Percentiles rank a stretch among this genome's conserved stretches.
These are phyloP conservation scores for Pogonocichla stellata DNA, from an alignment of 2,113 vertebrate species.

Conservation along the genomic window DNA sequence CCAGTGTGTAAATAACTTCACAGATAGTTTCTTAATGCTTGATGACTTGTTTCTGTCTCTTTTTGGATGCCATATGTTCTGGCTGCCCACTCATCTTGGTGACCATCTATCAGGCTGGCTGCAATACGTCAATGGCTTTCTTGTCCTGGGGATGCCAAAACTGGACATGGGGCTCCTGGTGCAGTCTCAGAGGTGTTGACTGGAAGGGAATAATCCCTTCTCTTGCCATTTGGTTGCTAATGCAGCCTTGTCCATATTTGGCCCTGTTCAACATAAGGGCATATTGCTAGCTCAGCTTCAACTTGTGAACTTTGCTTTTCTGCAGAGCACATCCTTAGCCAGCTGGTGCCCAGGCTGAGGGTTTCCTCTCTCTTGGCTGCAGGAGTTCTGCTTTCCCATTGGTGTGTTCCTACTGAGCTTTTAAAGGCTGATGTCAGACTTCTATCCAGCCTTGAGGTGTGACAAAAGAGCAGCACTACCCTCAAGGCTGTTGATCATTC, in stretches of 20 bases:
- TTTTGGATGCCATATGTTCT: background rate
- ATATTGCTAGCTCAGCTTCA: accelerated
- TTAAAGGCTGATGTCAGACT: background rate
- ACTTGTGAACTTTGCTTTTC: background rate
- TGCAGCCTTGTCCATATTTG: background rate
- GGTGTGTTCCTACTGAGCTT: background rate
- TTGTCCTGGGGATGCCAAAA: background rate
- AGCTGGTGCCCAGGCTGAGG: too few relatives aligned
- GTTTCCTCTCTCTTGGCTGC: background rate
- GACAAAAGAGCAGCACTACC: background rate
- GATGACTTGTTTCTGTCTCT: background rate
- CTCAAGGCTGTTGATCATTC: background rate
- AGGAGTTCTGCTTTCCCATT: background rate
- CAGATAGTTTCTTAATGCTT: background rate
- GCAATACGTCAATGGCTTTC: background rate
- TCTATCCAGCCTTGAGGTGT: background rate
- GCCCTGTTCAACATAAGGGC: too few relatives aligned
- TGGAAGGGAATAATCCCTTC: background rate
- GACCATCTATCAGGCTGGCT: background rate
- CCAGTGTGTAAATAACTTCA: background rate
- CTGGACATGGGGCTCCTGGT: background rate
- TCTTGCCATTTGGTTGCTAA: background rate
- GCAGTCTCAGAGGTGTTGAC: accelerated
- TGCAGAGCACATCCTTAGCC: background rate
- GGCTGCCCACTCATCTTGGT: background rate